Evolutionary conservation across 2,797 vertebrate species (phyloP).

Genomic region (Geotrypetes seraphini): DNA sequence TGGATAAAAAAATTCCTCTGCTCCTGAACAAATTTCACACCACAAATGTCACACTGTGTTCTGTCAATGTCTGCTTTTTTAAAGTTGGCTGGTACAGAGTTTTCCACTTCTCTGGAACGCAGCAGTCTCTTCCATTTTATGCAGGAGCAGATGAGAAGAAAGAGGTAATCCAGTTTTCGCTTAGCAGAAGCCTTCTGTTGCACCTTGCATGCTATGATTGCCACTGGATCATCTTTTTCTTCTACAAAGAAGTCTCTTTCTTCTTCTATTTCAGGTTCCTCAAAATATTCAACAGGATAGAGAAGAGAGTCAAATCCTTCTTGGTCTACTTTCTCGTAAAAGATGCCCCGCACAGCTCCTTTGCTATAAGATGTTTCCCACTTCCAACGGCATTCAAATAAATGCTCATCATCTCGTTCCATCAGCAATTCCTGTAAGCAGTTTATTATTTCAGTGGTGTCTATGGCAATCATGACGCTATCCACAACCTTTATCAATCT

Average conservation of each 20-base stretch:
- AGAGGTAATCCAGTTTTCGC: constrained; percentile 26
- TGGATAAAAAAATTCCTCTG: constrained; percentile 27
- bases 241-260: constrained; percentile 34
- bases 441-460: constrained; percentile 28
- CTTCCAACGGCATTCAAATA: constrained; percentile 56
- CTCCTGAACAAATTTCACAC: constrained; percentile 45
- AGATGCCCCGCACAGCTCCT: constrained; percentile 43
- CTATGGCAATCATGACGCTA: constrained; percentile 7
- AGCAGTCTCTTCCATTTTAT: constrained; percentile 44
- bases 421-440: constrained; percentile 46
- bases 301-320: constrained; percentile 30
- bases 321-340: constrained; percentile 36
- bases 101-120: constrained; percentile 21
- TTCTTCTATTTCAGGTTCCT: constrained; percentile 24
- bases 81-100: constrained; percentile 36
- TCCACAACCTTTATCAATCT: constrained; percentile 37
- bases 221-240: constrained; percentile 43
- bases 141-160: constrained; percentile 29
- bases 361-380: constrained; percentile 40
- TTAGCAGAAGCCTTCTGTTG: constrained; percentile 43
- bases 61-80: constrained; percentile 56
- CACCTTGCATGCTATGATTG: constrained; percentile 41
- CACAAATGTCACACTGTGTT: constrained; percentile 64
- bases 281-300: constrained; percentile 6
- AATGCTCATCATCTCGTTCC: constrained; percentile 45